phyloP scores from a whole-genome alignment of 2,888 invertebrate genomes.

The Tachina grossa region DNA sequence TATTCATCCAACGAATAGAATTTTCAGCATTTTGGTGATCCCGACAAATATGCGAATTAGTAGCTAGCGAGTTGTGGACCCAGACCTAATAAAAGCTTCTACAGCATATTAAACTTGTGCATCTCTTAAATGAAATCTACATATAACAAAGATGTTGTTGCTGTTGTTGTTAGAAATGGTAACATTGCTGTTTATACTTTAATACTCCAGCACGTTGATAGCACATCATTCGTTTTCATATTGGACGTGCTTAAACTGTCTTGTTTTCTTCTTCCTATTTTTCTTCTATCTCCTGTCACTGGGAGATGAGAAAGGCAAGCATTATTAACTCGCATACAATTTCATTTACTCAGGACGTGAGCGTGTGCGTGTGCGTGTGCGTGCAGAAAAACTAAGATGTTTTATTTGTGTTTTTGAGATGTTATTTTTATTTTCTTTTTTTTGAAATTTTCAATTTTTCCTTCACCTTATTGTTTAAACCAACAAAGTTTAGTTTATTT shows the following conservation, averaged over 20 bases:
- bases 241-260: constrained; percentile 63
- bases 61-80: background rate
- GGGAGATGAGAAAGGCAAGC: background rate
- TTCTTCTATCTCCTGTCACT: background rate
- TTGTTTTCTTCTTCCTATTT: background rate
- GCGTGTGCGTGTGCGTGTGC: background rate
- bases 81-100: background rate
- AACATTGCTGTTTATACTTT: constrained; percentile 44
- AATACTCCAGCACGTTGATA: constrained; percentile 60
- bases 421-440: background rate
- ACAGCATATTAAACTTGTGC: background rate
- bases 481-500: constrained; percentile 45
- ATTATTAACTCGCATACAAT: constrained; percentile 28
- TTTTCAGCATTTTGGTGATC: constrained; percentile 33
- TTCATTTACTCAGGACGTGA: constrained; percentile 4
- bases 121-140: constrained; percentile 21
- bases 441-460: constrained; percentile 41
- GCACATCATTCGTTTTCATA: constrained; percentile 70
- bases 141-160: constrained; percentile 12
- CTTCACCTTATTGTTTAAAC: background rate
- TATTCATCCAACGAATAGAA: background rate
- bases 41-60: constrained; percentile 36
- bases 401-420: constrained; percentile 38
- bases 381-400: background rate
- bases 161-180: constrained; percentile 32